Base-by-base conservation (phyloP, 2,888 invertebrate species). In the Idaea straminata region DNA sequence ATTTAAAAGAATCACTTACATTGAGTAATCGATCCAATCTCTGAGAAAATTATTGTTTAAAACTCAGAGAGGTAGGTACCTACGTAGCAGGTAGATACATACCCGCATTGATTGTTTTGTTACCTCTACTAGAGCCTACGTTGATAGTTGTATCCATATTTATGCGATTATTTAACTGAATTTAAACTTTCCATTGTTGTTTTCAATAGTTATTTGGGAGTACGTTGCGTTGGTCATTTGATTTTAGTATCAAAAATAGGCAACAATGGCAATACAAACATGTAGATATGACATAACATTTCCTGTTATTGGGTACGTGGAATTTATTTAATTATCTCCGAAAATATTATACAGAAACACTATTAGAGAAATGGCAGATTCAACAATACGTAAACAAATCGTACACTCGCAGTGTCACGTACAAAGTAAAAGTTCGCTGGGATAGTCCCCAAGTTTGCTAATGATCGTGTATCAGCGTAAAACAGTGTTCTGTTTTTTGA, bases 21-120 rank as follows among this genome's bases (percentile, higher is more conserved):
- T 65, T 76, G 75, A 78, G 66, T 76, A 73, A 81, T 82, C 68
- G 73, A 72, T 69, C 61, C 62, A 64, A 77, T 79, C 73, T 66
- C 76, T 79, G 73, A 77, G 66, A 69, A 66, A 72, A 47, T 47
- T 47, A 5, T 47, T 47, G 47, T 47, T 47, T 47, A 47, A 6
- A 47, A 47, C 47, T 47, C 47, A 47, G 10, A 47, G 47, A 47
- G 47, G 25, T 25, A 25, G 25, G 25, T 25, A 25, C 25, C 25
- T 25, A n/a, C 25, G 25, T 25, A 25, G 25, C 25, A 47, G 47
- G 47, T 47, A 36, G 36, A 36, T 36, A 47, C 10, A 47, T 7
- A 47, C 47, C 66, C 13, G 13, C 47, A 6, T 47, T 47, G 47
- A 47, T 47, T 47, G 47, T 47, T 47, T 47, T 6, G 47, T 47